phyloP scores from a whole-genome alignment of 2,113 vertebrate genomes.

The Pitta sordida region DNA sequence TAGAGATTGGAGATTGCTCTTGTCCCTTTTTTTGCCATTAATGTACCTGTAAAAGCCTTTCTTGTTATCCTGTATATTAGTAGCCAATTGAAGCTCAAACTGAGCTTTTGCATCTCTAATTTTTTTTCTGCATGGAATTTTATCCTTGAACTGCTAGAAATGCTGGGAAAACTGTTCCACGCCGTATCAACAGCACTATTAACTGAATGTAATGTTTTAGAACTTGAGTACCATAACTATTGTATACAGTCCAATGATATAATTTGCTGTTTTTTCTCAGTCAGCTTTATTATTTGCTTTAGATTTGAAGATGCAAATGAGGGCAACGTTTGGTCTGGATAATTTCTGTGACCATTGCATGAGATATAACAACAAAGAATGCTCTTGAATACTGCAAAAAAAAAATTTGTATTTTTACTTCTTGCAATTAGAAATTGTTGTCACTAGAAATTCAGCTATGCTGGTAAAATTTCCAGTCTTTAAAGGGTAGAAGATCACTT shows the following conservation, averaged over 20 bases:
- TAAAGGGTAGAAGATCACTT: background rate
- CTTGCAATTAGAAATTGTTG: background rate
- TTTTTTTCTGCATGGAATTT: no score
- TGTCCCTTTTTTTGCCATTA: no score
- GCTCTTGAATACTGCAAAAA: background rate
- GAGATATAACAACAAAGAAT: background rate
- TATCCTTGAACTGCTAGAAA: background rate
- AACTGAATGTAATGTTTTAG: background rate
- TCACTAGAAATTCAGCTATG: background rate
- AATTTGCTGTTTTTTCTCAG: background rate
- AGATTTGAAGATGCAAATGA: background rate
- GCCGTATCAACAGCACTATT: background rate
- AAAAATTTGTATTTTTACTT: background rate
- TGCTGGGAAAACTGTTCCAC: background rate
- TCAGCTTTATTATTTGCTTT: background rate
- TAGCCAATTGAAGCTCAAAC: no score
- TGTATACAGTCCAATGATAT: background rate
- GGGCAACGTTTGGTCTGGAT: background rate
- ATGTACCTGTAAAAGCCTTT: no score
- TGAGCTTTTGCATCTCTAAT: no score
- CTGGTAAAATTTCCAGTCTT: background rate
- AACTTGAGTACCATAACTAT: background rate
- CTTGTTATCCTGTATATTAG: no score
- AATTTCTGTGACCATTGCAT: background rate
- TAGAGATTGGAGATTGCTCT: no score